Conservation (phyloP, 2,888 invertebrate species). For the Drosophila flavopinicola region DNA sequence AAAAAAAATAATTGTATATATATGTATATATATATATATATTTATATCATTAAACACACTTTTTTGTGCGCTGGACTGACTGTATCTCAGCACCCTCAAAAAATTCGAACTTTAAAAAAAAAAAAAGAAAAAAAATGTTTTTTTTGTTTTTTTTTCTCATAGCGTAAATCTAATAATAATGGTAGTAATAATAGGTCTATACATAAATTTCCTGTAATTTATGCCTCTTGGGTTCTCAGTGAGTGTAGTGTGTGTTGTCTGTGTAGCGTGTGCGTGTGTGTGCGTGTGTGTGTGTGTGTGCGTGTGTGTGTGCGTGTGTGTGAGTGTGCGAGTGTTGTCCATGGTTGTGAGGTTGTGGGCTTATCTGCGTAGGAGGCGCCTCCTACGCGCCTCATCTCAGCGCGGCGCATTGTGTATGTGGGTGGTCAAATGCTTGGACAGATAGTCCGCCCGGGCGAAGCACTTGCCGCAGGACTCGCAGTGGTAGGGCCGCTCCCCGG, state of each 20-base stretch:
- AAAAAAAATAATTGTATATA: constrained; percentile 17
- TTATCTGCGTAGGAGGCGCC: constrained; percentile 85
- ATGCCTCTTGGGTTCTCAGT: constrained; percentile 53
- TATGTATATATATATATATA: too few relatives aligned
- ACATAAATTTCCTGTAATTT: constrained; percentile 70
- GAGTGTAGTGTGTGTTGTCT: constrained; percentile 10
- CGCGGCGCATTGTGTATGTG: constrained; percentile 91
- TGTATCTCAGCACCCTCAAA: constrained; percentile 23
- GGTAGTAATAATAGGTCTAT: constrained; percentile 53
- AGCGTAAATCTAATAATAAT: constrained; percentile 44
- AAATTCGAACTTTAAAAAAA: constrained; percentile 35
- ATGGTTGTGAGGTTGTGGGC: constrained; percentile 35
- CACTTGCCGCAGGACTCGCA: constrained; percentile 97
- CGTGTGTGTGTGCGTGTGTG: constrained; percentile 19
- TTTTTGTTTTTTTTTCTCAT: constrained; percentile 24
- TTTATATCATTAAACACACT: too few relatives aligned
- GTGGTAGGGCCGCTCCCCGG: constrained; percentile 95
- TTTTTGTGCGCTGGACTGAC: constrained; percentile 30
- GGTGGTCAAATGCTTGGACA: constrained; percentile 95
- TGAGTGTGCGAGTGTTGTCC: constrained; percentile 17
- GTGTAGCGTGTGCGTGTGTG: constrained; percentile 18
- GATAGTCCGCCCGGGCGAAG: constrained; percentile 95
- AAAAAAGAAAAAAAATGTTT: constrained; percentile 15
- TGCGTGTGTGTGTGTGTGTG: constrained; percentile 11
- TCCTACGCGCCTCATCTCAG: constrained; percentile 85